Base-by-base conservation (phyloP, 2,113 vertebrate species). In the Ellobius talpinus region DNA sequence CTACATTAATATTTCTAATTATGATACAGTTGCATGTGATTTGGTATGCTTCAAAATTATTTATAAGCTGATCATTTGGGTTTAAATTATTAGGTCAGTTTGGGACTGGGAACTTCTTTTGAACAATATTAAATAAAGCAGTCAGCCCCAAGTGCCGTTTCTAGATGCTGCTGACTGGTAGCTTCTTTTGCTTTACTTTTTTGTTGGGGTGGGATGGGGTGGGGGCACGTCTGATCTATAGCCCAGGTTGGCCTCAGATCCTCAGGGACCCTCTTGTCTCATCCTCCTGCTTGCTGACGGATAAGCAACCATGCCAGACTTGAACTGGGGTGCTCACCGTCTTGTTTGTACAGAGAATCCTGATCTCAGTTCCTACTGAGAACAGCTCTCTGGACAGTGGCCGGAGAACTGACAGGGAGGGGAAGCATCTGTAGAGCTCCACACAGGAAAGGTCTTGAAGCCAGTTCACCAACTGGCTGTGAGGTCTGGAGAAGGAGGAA, bases 51-150 rank as follows among this genome's bases (percentile, higher is more conserved):
- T 90, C 31, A 85, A 93, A 93, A 36, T 47, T 73, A 93, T 72
- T 93, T 95, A 2, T 58, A 86, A 91, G 29, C 77, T 90, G 76
- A 81, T 36, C 26, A 88, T 55, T 92, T 88, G 95, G 87, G 66
- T 73, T 76, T 50, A 91, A 92, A 79, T 70, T 55, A 70, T 85
- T 81, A 96, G 70, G 55, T 45, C 79, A 65, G 73, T 55, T 96
- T 94, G 70, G 45, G 79, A 89, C 11, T 77, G 10, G 45, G 21
- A 82, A 47, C 23, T 76, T 33, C 88, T 92, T 93, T 85, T 42
- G 26, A 95, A 90, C 24, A 55, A 13, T 36, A 33, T 74, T 90
- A 58, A 31, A n/a, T 47, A 87, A 93, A 21, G 23, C 42, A 88
- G 78, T 31, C 33, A 90, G 65, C 2, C 7, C 8, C 29, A 84